Evolutionary conservation across 2,888 invertebrate genomes (phyloP).

Genomic region (Habroteleia sp.): DNA sequence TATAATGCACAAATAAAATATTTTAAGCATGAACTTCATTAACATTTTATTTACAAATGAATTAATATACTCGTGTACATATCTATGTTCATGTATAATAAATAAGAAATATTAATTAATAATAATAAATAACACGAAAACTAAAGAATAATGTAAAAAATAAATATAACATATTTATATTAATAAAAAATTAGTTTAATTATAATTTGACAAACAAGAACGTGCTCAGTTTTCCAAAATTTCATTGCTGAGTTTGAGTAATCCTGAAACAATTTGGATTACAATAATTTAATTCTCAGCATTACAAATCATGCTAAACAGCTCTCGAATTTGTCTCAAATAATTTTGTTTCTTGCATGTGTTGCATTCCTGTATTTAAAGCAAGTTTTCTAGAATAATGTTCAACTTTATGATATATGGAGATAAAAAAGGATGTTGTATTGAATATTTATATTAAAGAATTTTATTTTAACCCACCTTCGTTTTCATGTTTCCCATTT

Average conservation of each 20-base stretch:
- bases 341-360: conserved; percentile 15
- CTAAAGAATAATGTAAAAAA: too few species aligned
- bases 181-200: too few species aligned
- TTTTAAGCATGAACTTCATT: too few species aligned
- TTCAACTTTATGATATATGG: conserved; percentile 6
- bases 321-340: conserved; percentile 7
- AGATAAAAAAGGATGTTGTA: conserved; percentile 1
- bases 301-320: neutral
- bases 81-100: too few species aligned
- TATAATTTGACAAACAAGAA: conserved; percentile 28
- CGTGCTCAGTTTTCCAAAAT: conserved; percentile 2
- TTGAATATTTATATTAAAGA: conserved; percentile 35
- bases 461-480: conserved; percentile 56
- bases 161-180: too few species aligned
- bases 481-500: conserved; percentile 72
- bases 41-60: too few species aligned
- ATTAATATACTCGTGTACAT: too few species aligned
- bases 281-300: conserved; percentile 19
- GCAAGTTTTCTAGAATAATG: conserved; percentile 24
- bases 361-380: neutral
- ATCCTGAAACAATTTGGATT: conserved; percentile 46
- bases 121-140: too few species aligned
- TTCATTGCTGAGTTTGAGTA: neutral
- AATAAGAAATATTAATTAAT: too few species aligned
- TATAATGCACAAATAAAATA: too few species aligned